These are phyloP conservation scores for Tychaedon coryphoeus DNA, from an alignment of 2,113 vertebrate genomes.

Conservation along the genomic window DNA sequence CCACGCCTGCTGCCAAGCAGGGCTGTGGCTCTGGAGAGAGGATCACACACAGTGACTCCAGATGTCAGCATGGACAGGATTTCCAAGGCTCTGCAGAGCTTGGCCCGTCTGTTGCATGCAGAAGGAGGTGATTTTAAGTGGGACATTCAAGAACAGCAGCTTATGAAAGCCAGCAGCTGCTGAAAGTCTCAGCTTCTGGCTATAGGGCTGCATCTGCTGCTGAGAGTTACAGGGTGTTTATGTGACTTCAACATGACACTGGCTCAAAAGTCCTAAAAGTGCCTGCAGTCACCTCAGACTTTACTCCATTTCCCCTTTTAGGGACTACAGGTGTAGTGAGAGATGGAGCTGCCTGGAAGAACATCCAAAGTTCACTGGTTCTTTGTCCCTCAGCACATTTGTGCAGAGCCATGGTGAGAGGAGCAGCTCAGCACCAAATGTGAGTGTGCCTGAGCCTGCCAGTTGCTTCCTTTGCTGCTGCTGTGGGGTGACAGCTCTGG, in stretches of 20 bases:
- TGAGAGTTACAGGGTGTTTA: background rate
- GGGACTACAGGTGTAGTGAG: background rate
- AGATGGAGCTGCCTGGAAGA: background rate
- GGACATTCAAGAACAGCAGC: background rate
- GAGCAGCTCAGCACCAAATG: background rate
- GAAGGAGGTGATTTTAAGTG: background rate
- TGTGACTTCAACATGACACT: background rate
- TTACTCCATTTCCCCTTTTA: background rate
- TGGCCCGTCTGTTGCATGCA: background rate
- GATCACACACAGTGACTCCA: background rate
- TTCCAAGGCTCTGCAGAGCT: background rate
- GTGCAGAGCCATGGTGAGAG: background rate
- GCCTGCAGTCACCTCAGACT: background rate
- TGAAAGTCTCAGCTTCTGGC: background rate
- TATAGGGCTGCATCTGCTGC: background rate
- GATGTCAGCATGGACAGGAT: background rate
- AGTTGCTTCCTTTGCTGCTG: background rate
- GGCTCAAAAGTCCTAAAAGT: background rate
- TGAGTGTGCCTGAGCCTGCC: background rate
- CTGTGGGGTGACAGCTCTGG: background rate
- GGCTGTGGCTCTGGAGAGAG: background rate
- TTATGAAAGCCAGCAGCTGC: background rate
- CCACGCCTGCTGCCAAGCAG: background rate
- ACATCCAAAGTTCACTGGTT: background rate
- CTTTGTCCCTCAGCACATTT: background rate